Evolutionary conservation across 2,888 invertebrate species (phyloP), one percentile per base, ranked within the genome.

Genomic region (Eilema griseolum): DNA sequence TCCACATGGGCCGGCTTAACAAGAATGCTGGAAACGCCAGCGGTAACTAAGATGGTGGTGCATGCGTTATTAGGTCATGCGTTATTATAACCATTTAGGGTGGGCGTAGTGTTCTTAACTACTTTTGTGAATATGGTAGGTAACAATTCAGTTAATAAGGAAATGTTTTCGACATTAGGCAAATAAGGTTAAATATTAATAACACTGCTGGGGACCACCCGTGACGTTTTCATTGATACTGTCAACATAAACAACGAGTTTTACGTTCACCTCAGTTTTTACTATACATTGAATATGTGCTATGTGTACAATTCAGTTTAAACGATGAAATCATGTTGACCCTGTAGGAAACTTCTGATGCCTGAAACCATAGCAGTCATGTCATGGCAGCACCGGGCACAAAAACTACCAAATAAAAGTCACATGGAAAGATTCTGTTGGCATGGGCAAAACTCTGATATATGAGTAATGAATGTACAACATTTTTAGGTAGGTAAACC

Each of bases 201-300:
- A 84, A 86, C 84, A 84, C 59, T 59, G 16, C 59, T 59, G 2
- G 59, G 59, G 11, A 59, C 26, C 26, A 85, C 81, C 81, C 79
- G 73, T 59, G 24, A 59, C 59, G 59, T 26, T 26, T 24, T 59
- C 76, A 56, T 57, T 41, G 52, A 46, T 52, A 52, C 24, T 24
- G 26, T 52, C 28, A 11, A 8, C 33, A 57, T 59, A 59, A 59
- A 59, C 59, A 59, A 59, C 26, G 16, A 1, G 14, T 26, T 26
- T 59, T 59, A 59, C 59, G 59, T 26, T 24, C 24, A 59, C 7
- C 78, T 59, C 23, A 24, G 24, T 59, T 59, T 59, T 26, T 26
- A 26, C 59, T 26, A 26, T 26, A 26, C 59, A 59, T 59, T 59
- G 59, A 59, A 59, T 26, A 3, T 59, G 7, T 24, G 46, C 20